phyloP scores from a whole-genome alignment of 2,888 invertebrate species.

The Melanotus villosus region DNA sequence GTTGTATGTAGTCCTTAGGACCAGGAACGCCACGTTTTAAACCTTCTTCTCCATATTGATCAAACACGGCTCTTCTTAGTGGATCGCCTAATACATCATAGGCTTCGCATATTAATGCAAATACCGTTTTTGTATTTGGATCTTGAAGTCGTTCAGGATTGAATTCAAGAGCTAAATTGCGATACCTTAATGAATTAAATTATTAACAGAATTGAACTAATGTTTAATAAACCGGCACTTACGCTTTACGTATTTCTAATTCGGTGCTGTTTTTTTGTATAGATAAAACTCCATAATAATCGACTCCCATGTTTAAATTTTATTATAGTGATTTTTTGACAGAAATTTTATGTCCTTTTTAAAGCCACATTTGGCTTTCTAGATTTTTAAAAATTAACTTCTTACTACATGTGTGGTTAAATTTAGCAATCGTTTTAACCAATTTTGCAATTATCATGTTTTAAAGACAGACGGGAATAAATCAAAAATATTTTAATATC shows the following conservation, averaged over 20 bases:
- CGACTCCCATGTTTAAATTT: conserved; percentile 73
- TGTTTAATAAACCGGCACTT: conserved; percentile 55
- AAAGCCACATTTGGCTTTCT: background rate
- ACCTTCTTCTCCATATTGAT: conserved; percentile 92
- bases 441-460: no score
- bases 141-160: conserved; percentile 72
- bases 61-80: conserved; percentile 82
- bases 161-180: conserved; percentile 70
- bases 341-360: conserved; percentile 22
- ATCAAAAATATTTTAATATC: no score
- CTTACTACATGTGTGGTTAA: no score
- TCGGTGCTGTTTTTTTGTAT: conserved; percentile 76
- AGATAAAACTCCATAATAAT: conserved; percentile 85
- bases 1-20: conserved; percentile 77
- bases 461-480: no score
- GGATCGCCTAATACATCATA: conserved; percentile 83
- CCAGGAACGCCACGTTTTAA: conserved; percentile 85
- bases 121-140: conserved; percentile 73
- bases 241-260: conserved; percentile 81
- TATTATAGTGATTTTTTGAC: conserved; percentile 17
- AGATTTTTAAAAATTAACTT: background rate
- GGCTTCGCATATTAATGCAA: conserved; percentile 81
- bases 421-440: no score
- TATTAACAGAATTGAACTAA: background rate
- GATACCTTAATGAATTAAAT: conserved; percentile 55